These are phyloP conservation scores for Keiferia lycopersicella DNA, from an alignment of 2,888 invertebrate species.

Conservation along the genomic window DNA sequence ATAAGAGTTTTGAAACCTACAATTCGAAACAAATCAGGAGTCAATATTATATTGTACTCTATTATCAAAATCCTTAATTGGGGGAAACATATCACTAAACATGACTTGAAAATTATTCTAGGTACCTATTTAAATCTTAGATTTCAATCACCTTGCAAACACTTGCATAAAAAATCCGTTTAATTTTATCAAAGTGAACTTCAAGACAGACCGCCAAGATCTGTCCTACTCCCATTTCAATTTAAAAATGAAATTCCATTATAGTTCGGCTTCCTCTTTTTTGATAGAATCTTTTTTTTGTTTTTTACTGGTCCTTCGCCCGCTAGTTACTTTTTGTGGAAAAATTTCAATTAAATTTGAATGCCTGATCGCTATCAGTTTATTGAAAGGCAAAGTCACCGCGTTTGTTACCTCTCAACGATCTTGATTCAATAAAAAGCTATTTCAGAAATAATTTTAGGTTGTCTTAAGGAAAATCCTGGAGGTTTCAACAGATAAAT, in stretches of 20 bases:
- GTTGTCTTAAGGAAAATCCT: too few relatives aligned
- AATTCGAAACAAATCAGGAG: too few relatives aligned
- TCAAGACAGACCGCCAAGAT: background rate
- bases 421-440: conserved; percentile 1
- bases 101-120: too few relatives aligned
- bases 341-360: conserved; percentile 34
- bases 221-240: background rate
- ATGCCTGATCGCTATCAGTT: conserved; percentile 17
- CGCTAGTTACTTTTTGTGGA: conserved; percentile 32
- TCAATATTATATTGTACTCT: too few relatives aligned
- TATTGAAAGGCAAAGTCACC: conserved; percentile 14
- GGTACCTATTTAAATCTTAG: too few relatives aligned
- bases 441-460: background rate
- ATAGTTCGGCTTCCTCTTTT: conserved; percentile 59
- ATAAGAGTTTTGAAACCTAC: too few relatives aligned
- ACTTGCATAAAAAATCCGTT: too few relatives aligned
- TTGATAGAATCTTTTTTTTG: conserved; percentile 37
- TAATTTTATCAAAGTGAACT: background rate
- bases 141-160: too few relatives aligned
- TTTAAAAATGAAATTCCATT: conserved; percentile 53
- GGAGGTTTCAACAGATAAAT: too few relatives aligned
- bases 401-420: background rate
- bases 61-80: too few relatives aligned
- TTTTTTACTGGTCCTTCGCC: conserved; percentile 4
- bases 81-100: too few relatives aligned